Percentiles rank a stretch among this genome's conserved stretches.
These are phyloP conservation scores for Halcyon malimbica DNA, from an alignment of 2,113 vertebrate species.

Conservation along the genomic window DNA sequence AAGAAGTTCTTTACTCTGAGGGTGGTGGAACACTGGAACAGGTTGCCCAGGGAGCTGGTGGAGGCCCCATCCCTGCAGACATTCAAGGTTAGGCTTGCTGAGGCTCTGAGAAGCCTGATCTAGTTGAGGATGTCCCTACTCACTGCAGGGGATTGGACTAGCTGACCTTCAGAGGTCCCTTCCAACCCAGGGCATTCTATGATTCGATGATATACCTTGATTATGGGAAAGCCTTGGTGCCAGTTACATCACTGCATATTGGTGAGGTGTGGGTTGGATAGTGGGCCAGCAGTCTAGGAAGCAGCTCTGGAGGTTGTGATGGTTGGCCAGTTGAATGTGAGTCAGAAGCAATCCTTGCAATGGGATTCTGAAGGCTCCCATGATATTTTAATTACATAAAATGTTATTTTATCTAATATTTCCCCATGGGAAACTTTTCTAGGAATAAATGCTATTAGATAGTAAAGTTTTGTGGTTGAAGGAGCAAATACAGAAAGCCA, in stretches of 20 bases:
- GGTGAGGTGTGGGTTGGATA: neutral
- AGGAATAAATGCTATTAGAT: neutral
- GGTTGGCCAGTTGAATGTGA: neutral
- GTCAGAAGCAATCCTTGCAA: neutral
- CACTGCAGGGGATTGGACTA: no score
- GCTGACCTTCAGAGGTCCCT: no score
- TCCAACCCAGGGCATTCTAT: no score
- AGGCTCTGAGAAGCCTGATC: no score
- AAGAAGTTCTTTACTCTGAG: no score
- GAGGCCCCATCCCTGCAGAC: no score
- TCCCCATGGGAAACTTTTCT: neutral
- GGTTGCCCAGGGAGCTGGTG: no score
- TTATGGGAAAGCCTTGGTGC: neutral
- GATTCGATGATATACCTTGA: no score
- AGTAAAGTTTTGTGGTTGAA: neutral
- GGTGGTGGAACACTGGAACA: no score
- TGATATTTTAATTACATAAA: neutral
- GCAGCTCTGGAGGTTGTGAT: neutral
- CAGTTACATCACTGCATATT: neutral
- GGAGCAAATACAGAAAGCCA: neutral
- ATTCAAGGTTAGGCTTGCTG: no score
- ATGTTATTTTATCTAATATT: no score
- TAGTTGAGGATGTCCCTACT: no score
- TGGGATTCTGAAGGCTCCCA: neutral
- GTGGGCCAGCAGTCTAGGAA: neutral